Conservation (phyloP, 2,113 vertebrate species). For the Protobothrops flavoviridis region DNA sequence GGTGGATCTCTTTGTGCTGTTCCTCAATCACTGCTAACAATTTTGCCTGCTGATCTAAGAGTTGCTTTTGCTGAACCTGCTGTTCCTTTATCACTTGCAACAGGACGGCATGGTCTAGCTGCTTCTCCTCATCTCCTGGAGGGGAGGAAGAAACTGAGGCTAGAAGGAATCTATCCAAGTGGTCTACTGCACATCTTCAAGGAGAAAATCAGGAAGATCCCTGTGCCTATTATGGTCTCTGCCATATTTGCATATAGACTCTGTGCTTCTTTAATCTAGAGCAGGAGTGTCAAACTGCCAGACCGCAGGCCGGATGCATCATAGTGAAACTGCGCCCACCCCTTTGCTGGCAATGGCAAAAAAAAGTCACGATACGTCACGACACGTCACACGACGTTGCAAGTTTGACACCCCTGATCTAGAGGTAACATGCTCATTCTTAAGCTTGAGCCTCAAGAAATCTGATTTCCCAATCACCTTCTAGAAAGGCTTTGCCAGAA, state of each 20-base stretch:
- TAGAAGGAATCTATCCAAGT: neutral
- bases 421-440: neutral
- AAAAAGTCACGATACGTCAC: no score
- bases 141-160: neutral
- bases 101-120: constrained; percentile 86
- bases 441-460: neutral
- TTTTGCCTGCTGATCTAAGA: constrained; percentile 95
- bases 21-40: constrained; percentile 91
- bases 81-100: constrained; percentile 95
- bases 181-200: neutral
- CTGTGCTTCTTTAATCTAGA: neutral
- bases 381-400: no score
- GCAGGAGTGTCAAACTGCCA: no score
- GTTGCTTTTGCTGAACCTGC: constrained; percentile 93
- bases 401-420: neutral
- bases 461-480: neutral
- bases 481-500: neutral
- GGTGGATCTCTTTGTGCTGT: constrained; percentile 98
- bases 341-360: no score
- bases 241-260: neutral
- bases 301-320: no score
- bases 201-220: fast-evolving
- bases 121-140: constrained; percentile 73
- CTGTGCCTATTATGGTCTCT: fast-evolving
- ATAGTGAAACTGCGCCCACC: no score